These are phyloP conservation scores for Metopia argyrocephala DNA, from an alignment of 2,888 invertebrate genomes.

Conservation along the genomic window DNA sequence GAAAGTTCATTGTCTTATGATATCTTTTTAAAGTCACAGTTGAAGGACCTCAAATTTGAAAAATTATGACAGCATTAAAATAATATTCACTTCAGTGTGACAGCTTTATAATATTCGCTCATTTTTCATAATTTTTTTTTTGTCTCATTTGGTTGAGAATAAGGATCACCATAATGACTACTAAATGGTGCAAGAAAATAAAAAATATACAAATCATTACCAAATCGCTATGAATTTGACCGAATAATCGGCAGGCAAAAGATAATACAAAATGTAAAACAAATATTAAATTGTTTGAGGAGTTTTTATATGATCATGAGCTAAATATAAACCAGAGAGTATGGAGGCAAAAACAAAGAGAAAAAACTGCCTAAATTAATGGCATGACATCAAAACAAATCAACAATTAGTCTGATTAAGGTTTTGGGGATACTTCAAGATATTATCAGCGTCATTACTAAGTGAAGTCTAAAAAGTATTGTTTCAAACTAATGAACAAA, in stretches of 20 bases:
- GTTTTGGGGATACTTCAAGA: background rate
- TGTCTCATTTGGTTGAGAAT: background rate
- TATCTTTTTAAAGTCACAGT: background rate
- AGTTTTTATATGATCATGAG: conserved; percentile 26
- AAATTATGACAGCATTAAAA: background rate
- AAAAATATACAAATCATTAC: background rate
- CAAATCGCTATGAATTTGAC: no score
- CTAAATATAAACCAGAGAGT: conserved; percentile 17
- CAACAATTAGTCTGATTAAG: conserved; percentile 46
- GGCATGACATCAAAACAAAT: conserved; percentile 36
- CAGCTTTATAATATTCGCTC: background rate
- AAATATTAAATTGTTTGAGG: no score
- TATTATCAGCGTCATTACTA: background rate
- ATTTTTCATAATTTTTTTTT: background rate
- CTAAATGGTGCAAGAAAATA: conserved; percentile 17
- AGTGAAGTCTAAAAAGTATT: no score
- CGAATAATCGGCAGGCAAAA: no score
- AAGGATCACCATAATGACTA: conserved; percentile 1
- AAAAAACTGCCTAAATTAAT: no score
- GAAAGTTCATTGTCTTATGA: background rate
- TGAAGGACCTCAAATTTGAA: background rate
- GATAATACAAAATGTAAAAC: no score
- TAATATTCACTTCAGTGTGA: conserved; percentile 1
- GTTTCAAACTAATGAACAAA: no score
- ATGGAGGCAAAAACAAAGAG: conserved; percentile 18